Evolutionary conservation across 2,797 vertebrate genomes (phyloP).

Genomic region (Rhadinocentrus ornatus): DNA sequence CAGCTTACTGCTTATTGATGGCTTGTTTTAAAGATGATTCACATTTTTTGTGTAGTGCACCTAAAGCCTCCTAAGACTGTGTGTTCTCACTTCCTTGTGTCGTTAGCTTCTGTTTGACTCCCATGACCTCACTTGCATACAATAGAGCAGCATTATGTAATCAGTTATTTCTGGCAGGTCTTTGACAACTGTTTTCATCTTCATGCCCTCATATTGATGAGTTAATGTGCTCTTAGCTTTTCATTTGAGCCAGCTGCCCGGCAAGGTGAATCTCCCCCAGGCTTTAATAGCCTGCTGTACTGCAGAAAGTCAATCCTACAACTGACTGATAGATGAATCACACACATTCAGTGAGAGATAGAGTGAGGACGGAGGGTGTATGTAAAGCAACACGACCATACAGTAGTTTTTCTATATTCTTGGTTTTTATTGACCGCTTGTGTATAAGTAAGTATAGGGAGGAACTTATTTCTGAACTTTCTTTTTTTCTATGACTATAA

Average conservation of each 20-base stretch:
- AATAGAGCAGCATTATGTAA: conserved; percentile 71
- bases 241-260: conserved; percentile 83
- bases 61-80: conserved; percentile 42
- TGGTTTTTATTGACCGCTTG: conserved; percentile 19
- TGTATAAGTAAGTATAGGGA: conserved; percentile 29
- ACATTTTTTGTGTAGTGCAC: conserved; percentile 9
- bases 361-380: conserved; percentile 48
- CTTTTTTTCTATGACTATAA: conserved; percentile 32
- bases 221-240: conserved; percentile 85
- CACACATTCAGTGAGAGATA: conserved; percentile 45
- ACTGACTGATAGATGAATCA: conserved; percentile 79
- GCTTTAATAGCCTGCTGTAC: conserved; percentile 79
- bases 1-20: conserved; percentile 57
- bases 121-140: conserved; percentile 79
- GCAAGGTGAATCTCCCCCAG: conserved; percentile 82
- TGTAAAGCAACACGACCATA: conserved; percentile 39
- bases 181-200: conserved; percentile 85
- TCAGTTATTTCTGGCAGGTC: conserved; percentile 80
- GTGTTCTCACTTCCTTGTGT: conserved; percentile 48
- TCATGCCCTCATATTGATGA: conserved; percentile 82
- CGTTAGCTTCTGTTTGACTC: conserved; percentile 68
- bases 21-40: conserved; percentile 65
- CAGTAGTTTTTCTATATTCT: conserved; percentile 23
- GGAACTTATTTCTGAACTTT: conserved; percentile 18
- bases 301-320: conserved; percentile 76